phyloP scores from a whole-genome alignment of 2,797 vertebrate species.

The Capromys pilorides region DNA sequence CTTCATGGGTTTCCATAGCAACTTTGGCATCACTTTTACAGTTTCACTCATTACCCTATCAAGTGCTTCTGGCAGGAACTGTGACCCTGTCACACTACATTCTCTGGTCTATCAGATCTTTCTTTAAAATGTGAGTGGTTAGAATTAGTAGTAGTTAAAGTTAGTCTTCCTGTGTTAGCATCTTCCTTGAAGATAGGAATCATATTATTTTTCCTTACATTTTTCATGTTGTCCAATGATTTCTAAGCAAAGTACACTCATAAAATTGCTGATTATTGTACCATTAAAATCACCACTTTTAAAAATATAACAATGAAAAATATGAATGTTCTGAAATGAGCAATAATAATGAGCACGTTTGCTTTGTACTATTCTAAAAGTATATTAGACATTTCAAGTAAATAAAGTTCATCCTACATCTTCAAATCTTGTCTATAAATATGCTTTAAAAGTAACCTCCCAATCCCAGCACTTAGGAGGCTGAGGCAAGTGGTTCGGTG shows the following conservation, averaged over 20 bases:
- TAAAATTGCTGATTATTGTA: neutral
- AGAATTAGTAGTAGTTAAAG: neutral
- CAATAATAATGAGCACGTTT: neutral
- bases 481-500: no score
- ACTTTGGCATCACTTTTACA: neutral
- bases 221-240: neutral
- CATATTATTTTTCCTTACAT: neutral
- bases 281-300: neutral
- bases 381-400: neutral
- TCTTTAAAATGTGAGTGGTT: neutral
- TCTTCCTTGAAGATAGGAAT: neutral
- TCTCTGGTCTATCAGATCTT: neutral
- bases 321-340: neutral
- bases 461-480: no score
- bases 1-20: neutral
- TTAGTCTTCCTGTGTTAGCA: neutral
- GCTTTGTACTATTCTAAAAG: neutral
- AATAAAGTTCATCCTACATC: neutral
- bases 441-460: neutral
- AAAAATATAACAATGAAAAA: slow-evolving; percentile 26
- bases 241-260: neutral
- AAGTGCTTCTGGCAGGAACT: neutral
- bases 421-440: neutral
- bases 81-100: neutral
- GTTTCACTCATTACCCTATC: neutral